A percentile compares a stretch with the other conserved stretches of the same genome.
These are phyloP conservation scores for Hypsopygia costalis DNA, from an alignment of 2,888 invertebrate genomes.

Conservation along the genomic window DNA sequence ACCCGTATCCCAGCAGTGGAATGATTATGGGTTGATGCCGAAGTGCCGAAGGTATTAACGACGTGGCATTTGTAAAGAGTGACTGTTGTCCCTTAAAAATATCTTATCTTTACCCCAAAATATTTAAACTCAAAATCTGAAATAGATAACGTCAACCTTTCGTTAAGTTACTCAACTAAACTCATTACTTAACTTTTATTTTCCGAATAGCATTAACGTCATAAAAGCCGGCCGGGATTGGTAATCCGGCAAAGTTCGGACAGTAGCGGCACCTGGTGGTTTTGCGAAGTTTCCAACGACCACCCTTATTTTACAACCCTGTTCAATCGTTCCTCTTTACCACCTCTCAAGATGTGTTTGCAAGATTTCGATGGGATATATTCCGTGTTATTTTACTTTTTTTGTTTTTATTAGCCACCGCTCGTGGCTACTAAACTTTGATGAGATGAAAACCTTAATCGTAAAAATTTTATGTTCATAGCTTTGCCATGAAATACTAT, in stretches of 20 bases:
- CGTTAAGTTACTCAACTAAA: constrained; percentile 1
- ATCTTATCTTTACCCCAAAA: too few relatives aligned
- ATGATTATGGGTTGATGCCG: too few relatives aligned
- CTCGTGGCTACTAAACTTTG: too few relatives aligned
- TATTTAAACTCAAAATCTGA: too few relatives aligned
- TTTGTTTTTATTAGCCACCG: background rate
- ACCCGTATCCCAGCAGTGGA: too few relatives aligned
- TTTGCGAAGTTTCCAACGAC: constrained; percentile 26
- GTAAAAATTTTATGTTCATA: too few relatives aligned
- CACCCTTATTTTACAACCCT: constrained; percentile 26
- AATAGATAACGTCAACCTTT: constrained; percentile 3
- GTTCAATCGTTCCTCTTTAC: constrained; percentile 25
- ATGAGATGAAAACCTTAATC: too few relatives aligned
- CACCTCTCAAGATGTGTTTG: background rate
- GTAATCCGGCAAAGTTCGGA: constrained; percentile 4
- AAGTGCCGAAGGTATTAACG: too few relatives aligned
- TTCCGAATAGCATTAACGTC: background rate
- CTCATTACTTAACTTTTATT: constrained; percentile 9
- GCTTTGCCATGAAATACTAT: too few relatives aligned
- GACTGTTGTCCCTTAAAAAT: too few relatives aligned
- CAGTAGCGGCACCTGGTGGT: constrained; percentile 36
- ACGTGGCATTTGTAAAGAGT: too few relatives aligned
- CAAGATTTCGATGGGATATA: background rate
- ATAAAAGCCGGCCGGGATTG: constrained; percentile 1
- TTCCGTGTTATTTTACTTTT: background rate